Evolutionary conservation across 2,888 invertebrate species (phyloP), one percentile per base, ranked within the genome.

Genomic region (Pteria penguin): DNA sequence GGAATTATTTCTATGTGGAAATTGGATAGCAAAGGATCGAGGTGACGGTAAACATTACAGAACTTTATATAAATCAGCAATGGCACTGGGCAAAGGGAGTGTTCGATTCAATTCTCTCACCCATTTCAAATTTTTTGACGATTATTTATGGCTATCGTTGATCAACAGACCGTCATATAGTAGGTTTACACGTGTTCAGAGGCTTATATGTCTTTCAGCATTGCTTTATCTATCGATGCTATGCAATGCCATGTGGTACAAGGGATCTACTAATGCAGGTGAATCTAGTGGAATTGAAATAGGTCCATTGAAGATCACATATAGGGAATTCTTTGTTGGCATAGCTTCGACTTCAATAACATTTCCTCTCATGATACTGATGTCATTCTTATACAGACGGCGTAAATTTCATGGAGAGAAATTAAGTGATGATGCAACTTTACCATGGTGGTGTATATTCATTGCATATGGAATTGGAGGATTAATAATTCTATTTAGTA

Each of bases 111-210:
- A 75, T 62, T 54, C 75, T 52, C 71, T 82, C n/a, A 77, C 83
- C 27, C 60, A 69, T 27, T 72, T 70, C 27, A 78, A 75, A 22
- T 72, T 85, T 32, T 85, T 80, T 62, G 84, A 85, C 33, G 82
- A 84, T 29, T 82, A 85, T 36, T 61, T 73, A 8, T 54, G 58
- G 73, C 24, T 73, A 26, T 73, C 73, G n/a, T 24, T 73, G 24
- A 61, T 61, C n/a, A 61, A 61, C 3, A 67, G 73, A 27, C 73
- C 73, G 62, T 58, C 67, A 11, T 73, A 58, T 32, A 73, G 73
- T n/a, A 26, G 61, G 8, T 73, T 73, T 33, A 33, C 61, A 18
- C 67, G 73, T 24, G 73, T 73, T 5, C 73, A 73, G 22, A 22
- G 73, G 22, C 18, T 73, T 11, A 32, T 60, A 14, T 54, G 73